Evolutionary conservation across 2,888 invertebrate species (phyloP).

Genomic region (Drosophila nigritarsus): DNA sequence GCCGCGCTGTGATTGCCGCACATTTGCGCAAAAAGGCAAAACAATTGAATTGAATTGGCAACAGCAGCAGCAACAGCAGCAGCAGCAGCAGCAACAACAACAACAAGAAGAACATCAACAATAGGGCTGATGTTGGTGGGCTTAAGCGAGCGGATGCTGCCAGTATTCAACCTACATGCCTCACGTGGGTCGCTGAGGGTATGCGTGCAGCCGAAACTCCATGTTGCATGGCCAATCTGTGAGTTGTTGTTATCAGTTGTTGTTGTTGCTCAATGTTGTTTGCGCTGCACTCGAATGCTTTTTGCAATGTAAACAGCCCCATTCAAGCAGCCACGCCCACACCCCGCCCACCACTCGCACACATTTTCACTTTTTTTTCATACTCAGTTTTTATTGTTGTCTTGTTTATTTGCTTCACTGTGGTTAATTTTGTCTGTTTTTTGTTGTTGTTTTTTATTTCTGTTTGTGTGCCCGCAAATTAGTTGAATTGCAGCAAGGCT

Average conservation of each 20-base stretch:
- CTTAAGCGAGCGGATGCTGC: conserved; percentile 58
- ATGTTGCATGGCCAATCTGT: conserved; percentile 64
- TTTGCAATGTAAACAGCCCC: conserved; percentile 78
- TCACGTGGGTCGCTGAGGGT: conserved; percentile 59
- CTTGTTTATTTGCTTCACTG: conserved; percentile 70
- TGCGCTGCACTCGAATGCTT: conserved; percentile 78
- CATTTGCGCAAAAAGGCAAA: conserved; percentile 79
- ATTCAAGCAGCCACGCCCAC: conserved; percentile 16
- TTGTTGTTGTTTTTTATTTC: conserved; percentile 21
- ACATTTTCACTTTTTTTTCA: conserved; percentile 59
- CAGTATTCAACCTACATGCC: conserved; percentile 74
- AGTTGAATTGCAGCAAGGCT: conserved; percentile 64
- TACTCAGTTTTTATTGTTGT: conserved; percentile 16
- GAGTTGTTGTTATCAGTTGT: conserved; percentile 13
- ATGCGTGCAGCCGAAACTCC: conserved; percentile 61
- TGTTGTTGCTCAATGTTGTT: conserved; percentile 62
- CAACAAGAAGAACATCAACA: conserved; percentile 38
- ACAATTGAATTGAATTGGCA: conserved; percentile 77
- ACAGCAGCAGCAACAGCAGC: conserved; percentile 33
- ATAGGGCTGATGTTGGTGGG: conserved; percentile 5
- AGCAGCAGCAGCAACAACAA: conserved; percentile 47
- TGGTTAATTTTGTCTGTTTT: conserved; percentile 62
- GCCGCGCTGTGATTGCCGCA: conserved; percentile 72
- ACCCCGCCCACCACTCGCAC: conserved; percentile 34
- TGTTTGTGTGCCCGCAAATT: conserved; percentile 60